Base-by-base conservation (phyloP, 2,888 invertebrate species). In the Hydropsyche betteni region DNA sequence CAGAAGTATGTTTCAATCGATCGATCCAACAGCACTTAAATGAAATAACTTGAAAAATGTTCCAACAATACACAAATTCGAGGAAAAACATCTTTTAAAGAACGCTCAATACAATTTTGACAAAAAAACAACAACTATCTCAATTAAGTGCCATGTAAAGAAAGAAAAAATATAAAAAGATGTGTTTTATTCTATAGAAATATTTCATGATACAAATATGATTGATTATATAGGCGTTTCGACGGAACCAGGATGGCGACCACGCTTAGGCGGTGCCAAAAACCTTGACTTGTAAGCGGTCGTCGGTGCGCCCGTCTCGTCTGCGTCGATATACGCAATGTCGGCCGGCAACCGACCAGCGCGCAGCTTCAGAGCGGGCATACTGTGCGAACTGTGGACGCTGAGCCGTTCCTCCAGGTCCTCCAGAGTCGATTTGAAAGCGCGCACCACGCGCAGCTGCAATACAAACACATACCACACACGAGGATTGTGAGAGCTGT, bases 391-490 rank as follows among this genome's bases (percentile, higher is more conserved):
- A 91, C 97, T 97, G 92, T 98, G 97, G 88, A 97, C 93, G 87
- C 97, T 98, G 87, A 98, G 96, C 84, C 97, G 94, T 90, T 99
- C 99, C 90, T 97, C 98, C 90, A 99, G 90, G 90, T 99, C 99
- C 92, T 99, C 99, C 91, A 99, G 91, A 85, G 94, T 98, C 84
- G 97, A 97, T 91, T 95, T 97, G 95, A 99, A 99, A 87, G 99
- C 99, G 91, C 98, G 96, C 90, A 99, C 98, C 89, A 99, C 99
- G 89, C 99, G 96, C 90, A 99, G 94, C 99, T 99, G 97, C 91
- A 95, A 95, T 91, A 90, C 69, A 70, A 70, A 61, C 51, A 58
- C 36, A 69, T 44, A 64, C 72, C 61, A 70, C 72, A 70, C 69
- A 71, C 75, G 73, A 58, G 58, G 64, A 58, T 73, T 73, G 64